Evolutionary conservation across 2,888 invertebrate species (phyloP).

Genomic region (Nephrotoma flavescens): DNA sequence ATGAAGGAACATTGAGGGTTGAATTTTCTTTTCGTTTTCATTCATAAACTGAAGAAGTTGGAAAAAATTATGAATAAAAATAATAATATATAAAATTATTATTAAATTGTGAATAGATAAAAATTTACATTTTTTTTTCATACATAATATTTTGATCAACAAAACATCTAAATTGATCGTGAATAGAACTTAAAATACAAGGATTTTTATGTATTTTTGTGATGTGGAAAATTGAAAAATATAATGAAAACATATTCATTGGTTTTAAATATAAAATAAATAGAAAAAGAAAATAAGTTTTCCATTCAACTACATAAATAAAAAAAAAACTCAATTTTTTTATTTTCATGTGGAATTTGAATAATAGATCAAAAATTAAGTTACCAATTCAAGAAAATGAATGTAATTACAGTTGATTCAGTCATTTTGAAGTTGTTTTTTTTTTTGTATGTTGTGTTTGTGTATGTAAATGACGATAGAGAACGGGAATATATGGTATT

Average conservation of each 20-base stretch:
- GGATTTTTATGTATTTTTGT: not conserved
- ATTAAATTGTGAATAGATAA: not conserved
- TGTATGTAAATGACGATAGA: not conserved
- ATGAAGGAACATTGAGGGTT: not conserved
- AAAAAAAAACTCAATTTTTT: not conserved
- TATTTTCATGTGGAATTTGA: not conserved
- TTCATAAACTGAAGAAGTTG: not conserved
- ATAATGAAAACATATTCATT: not conserved
- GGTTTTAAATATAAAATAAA: not conserved
- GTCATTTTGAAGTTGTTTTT: not conserved
- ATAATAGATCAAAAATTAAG: not conserved
- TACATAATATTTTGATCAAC: not conserved
- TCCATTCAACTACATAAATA: not conserved
- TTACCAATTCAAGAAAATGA: not conserved
- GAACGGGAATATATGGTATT: not conserved
- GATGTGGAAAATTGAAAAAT: not conserved
- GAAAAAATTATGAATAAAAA: not conserved
- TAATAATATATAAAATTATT: not conserved
- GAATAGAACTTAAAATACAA: not conserved
- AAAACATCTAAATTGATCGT: not conserved
- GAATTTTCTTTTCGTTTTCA: not conserved
- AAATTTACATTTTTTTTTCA: not conserved
- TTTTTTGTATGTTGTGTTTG: not conserved
- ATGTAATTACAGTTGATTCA: not conserved
- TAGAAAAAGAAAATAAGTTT: not conserved